Percentiles rank a stretch among this genome's conserved stretches.
Evolutionary conservation across 2,797 vertebrate species (phyloP).

Genomic region (Trematomus bernacchii): DNA sequence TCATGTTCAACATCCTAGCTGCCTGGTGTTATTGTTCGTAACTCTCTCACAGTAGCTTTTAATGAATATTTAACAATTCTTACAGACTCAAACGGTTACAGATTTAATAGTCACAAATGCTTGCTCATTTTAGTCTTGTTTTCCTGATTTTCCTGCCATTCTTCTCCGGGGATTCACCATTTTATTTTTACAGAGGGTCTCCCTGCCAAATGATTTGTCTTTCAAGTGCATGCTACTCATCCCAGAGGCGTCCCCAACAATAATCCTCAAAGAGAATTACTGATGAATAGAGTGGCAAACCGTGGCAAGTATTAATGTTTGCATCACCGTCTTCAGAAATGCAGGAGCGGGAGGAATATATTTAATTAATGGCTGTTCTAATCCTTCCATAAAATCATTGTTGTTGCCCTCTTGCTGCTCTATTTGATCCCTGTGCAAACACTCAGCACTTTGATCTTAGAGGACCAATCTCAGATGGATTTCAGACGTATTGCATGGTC

Average conservation of each 20-base stretch:
- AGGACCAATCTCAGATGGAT: slow-evolving; percentile 74
- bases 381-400: slow-evolving; percentile 70
- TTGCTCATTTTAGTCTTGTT: slow-evolving; percentile 37
- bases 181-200: slow-evolving; percentile 18
- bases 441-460: slow-evolving; percentile 77
- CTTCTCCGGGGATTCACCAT: slow-evolving; percentile 36
- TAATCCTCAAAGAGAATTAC: slow-evolving; percentile 85
- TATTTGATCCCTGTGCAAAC: slow-evolving; percentile 84
- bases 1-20: slow-evolving; percentile 59
- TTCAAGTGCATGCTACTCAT: slow-evolving; percentile 53
- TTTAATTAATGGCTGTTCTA: slow-evolving; percentile 84
- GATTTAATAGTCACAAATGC: slow-evolving; percentile 42
- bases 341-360: slow-evolving; percentile 77
- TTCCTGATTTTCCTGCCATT: slow-evolving; percentile 27
- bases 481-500: slow-evolving; percentile 72
- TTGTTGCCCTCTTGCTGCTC: slow-evolving; percentile 76
- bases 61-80: slow-evolving; percentile 33
- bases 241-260: slow-evolving; percentile 74
- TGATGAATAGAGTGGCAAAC: slow-evolving; percentile 80
- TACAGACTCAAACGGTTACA: slow-evolving; percentile 16
- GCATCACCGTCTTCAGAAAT: slow-evolving; percentile 77
- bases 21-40: slow-evolving; percentile 48
- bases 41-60: not conserved
- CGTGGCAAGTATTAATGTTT: slow-evolving; percentile 71
- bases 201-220: slow-evolving; percentile 49